Base-by-base conservation (phyloP, 2,113 vertebrate species). In the Pomatostomus ruficeps region DNA sequence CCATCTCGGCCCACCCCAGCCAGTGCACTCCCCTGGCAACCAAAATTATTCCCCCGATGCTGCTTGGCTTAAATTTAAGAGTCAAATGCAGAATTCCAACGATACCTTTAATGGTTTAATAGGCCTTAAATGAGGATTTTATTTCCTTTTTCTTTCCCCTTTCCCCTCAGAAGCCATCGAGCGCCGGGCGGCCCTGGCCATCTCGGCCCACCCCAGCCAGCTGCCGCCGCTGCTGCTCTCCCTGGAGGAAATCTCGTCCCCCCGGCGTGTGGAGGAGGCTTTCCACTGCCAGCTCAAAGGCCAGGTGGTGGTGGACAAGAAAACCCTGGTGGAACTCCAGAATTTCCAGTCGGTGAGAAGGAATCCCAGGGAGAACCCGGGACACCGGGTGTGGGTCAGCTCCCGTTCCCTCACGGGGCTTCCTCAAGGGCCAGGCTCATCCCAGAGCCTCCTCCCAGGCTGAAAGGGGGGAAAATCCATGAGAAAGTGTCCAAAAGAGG, bases 271-370 rank as follows among this genome's bases (percentile, higher is more conserved):
- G 36, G 97, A 98, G 18, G 98, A 99, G 78, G 99, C 98, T 3
- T 99, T 99, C 94, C 99, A 99, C 86, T 99, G 99, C 97, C 98
- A 97, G 81, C 98, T 99, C 77, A 98, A 98, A 73, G 99, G 98
- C 16, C 98, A 98, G 0, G 96, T 99, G 15, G 33, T 97, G 9
- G 98, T 99, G 76, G 99, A 99, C 87, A 98, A 99, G 98, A 99
- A 98, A 96, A 99, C 98, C 2, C 96, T 99, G 98, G 97, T 98
- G 84, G 99, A 99, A 65, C 98, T 99, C 38, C 98, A 98, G 89
- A 99, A 99, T 88, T 99, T 99, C 96, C 99, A 99, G 98, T 98
- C 98, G 28, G 99, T 99, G 97, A 98, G 99, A 93, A 93, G 80
- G 42, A 49, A 33, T 13, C 25, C 11, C 68, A 43, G 93, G 73